A percentile compares a stretch with the other conserved stretches of the same genome.
Conservation (phyloP, 1,140 invertebrate genomes). For the Macrocentrus cingulum region DNA sequence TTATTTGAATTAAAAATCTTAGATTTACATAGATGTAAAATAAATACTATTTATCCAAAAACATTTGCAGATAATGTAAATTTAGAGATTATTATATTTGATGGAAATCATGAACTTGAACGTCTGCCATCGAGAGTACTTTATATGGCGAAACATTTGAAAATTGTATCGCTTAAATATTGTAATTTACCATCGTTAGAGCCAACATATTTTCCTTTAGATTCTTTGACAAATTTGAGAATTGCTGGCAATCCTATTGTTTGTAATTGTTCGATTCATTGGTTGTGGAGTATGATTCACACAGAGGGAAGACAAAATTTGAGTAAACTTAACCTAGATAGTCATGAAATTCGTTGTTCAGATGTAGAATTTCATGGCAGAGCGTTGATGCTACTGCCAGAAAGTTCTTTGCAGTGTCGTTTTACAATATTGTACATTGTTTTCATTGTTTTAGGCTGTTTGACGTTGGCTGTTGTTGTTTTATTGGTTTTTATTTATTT, state of each 20-base stretch:
- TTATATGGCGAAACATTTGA: conserved; percentile 74
- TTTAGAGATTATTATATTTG: conserved; percentile 74
- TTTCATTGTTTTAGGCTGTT: conserved; percentile 43
- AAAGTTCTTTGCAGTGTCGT: conserved; percentile 48
- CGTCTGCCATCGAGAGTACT: conserved; percentile 72
- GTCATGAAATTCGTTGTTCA: conserved; percentile 47
- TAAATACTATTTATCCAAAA: conserved; percentile 69
- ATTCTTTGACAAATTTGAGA: conserved; percentile 68
- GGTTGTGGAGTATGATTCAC: conserved; percentile 77
- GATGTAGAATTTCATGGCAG: conserved; percentile 52
- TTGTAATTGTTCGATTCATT: conserved; percentile 85
- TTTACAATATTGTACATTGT: conserved; percentile 49
- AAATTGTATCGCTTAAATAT: conserved; percentile 68
- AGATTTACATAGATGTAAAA: conserved; percentile 69
- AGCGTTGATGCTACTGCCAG: conserved; percentile 42
- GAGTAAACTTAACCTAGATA: conserved; percentile 47
- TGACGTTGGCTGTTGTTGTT: conserved; percentile 42
- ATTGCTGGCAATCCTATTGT: conserved; percentile 80
- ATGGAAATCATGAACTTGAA: conserved; percentile 71
- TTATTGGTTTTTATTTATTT: conserved; percentile 47
- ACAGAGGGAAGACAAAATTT: conserved; percentile 46
- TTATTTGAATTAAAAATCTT: conserved; percentile 75
- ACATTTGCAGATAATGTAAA: conserved; percentile 84
- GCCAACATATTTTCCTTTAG: conserved; percentile 77
- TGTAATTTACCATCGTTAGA: conserved; percentile 73